Base-by-base conservation (phyloP, 2,113 vertebrate genomes). In the Podocnemis expansa region DNA sequence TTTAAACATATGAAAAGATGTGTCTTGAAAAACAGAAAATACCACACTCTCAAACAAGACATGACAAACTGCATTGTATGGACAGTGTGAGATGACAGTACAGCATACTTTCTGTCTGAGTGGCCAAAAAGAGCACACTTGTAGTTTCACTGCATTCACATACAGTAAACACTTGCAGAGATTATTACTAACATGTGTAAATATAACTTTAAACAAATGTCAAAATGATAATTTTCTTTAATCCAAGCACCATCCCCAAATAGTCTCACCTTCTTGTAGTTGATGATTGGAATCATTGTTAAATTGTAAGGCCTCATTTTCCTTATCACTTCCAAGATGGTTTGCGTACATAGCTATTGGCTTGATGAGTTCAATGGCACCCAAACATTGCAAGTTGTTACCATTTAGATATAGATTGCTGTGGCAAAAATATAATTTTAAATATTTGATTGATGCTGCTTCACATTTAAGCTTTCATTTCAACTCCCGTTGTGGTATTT, bases 361-460 rank as follows among this genome's bases (percentile, higher is more conserved):
- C 52, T 85, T 90, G 60, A 98, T 96, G 24, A 98, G 96, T 43
- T 96, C 95, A 89, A 82, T 67, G 10, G 97, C 97, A 7, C 98
- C 97, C 1, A 89, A 94, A 63, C 97, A 96, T 19, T 97, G 96
- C 90, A 98, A 41, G 78, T 92, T 52, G 89, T 97, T 98, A 56
- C 96, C 97, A 75, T 96, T 89, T 0, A 98, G 93, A 84, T 94
- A 89, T 70, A 98, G 91, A 84, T 98, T 93, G 10, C 98, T 98
- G 89, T 43, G 81, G 80, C 78, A 87, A 85, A 58, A 80, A 70
- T 41, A 86, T 3, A 10, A 82, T 90, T 85, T 12, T 54, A 76
- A 80, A 38, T 3, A 19, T 55, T 88, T 45, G 38, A 16, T 2
- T 27, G 70, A 29, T 29, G 10, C 54, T 27, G 58, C 27, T 43